Base-by-base conservation (phyloP, 2,797 vertebrate genomes). In the Catamblyrhynchus diadema region DNA sequence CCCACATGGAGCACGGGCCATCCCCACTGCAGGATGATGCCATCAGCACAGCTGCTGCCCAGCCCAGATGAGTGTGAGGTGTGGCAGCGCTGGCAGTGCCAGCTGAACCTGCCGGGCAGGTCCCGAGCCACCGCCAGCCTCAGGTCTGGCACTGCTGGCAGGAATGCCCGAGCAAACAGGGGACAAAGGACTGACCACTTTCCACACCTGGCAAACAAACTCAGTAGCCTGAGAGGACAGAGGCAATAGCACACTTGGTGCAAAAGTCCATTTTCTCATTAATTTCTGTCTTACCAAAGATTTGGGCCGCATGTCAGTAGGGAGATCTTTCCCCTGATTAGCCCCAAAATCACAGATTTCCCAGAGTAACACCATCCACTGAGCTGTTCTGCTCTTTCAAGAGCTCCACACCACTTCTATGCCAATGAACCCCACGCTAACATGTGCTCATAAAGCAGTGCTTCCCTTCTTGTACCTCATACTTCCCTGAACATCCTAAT, bases 251-350 rank as follows among this genome's bases (percentile, higher is more conserved):
- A 53, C 8, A 37, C 19, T 72, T 75, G 37, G 66, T 75, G 66
- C 66, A 27, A 42, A 87, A 89, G 74, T 81, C 74, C 89, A 72
- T 61, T 93, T 89, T 75, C 78, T 92, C 39, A 78, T 64, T 90
- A 86, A 94, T 69, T 71, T 84, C 56, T 41, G 25, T 39, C 78
- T 75, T 61, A 69, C 20, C 78, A 84, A 90, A 84, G 32, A 50
- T 51, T 78, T 86, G 51, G 22, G 45, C 5, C 0, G 1, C 27
- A 14, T 7, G 45, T 37, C 61, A 84, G 48, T 8, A 91, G 6
- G 41, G 30, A 67, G 42, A 53, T 69, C 35, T 50, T 81, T 35
- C 51, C 42, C 35, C 12, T 56, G 33, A 60, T 18, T 32, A 83
- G 44, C 5, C 12, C 27, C 9, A 20, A 79, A 71, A 81, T 33